Evolutionary conservation across 2,888 invertebrate species (phyloP), one percentile per base, ranked within the genome.

Genomic region (Andrena dorsata): DNA sequence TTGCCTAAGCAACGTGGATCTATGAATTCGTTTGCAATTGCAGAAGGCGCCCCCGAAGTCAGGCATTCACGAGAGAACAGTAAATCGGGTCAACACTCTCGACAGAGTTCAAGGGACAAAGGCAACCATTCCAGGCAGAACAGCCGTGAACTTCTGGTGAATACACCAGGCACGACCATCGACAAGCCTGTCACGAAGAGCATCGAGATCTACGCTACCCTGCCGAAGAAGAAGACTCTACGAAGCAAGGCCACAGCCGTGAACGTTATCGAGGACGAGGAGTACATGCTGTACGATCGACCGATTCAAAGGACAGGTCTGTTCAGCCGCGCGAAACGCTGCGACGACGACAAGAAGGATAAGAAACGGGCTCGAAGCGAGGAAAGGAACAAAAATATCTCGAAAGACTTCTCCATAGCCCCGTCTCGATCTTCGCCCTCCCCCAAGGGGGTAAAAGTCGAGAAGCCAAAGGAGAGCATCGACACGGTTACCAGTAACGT

Each of bases 141-240:
- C 83, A 96, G 96, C 86, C 94, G 95, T 61, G 96, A 96, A 90
- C 90, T 95, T 23, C 90, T 95, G 58, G 90, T 93, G 3, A 86
- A 76, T 2, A 30, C 75, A 4, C 69, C 89, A 8, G 10, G 73
- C 0, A 4, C 80, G 5, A 88, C 89, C 8, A 90, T 90, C 80
- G 95, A 93, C 91, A 95, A 94, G 85, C 94, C 92, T 75, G 89
- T 86, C 7, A 94, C 90, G 28, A 96, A 96, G 90, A 97, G 95
- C 86, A 98, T 98, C 78, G 98, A 98, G 94, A 98, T 98, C 84
- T 98, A 98, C 92, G 98, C 98, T 0, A 98, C 98, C 0, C 94
- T 98, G 41, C 98, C 98, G 0, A 98, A 98, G 94, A 98, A 97
- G 94, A 98, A 97, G 90, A 95, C 95, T 0, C 93, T 96, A 0